Evolutionary conservation across 2,113 vertebrate genomes (phyloP).

Genomic region (Sigmodon hispidus): DNA sequence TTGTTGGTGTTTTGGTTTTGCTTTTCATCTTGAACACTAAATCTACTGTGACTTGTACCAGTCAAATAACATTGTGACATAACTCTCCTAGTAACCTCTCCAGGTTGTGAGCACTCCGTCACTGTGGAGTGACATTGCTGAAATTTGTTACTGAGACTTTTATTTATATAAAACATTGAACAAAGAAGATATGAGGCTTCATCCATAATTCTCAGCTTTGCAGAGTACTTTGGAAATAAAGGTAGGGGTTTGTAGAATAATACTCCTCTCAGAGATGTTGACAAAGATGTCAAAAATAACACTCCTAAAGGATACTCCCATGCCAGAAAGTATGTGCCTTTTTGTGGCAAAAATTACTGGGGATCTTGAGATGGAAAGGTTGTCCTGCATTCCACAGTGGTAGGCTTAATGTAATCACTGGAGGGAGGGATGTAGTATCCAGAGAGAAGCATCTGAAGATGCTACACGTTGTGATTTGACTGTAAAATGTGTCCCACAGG

Average conservation of each 20-base stretch:
- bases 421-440: not conserved
- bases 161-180: not conserved
- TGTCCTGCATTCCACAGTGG: not conserved
- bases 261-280: not conserved
- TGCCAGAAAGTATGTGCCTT: not conserved
- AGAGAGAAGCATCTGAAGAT: not conserved
- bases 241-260: not conserved
- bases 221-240: not conserved
- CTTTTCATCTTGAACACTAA: slow-evolving; percentile 1
- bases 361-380: not conserved
- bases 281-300: not conserved
- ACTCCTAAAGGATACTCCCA: not conserved
- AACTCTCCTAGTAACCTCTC: slow-evolving; percentile 2
- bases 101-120: not conserved
- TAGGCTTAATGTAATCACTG: not conserved
- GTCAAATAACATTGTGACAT: not conserved
- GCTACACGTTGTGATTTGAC: not conserved
- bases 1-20: not conserved
- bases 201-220: not conserved
- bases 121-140: not conserved
- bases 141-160: slow-evolving; percentile 8
- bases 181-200: not conserved
- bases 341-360: not conserved
- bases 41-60: not conserved
- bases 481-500: not conserved